These are phyloP conservation scores for Doryteuthis pealeii DNA, from an alignment of 1,140 invertebrate species.

Conservation along the genomic window DNA sequence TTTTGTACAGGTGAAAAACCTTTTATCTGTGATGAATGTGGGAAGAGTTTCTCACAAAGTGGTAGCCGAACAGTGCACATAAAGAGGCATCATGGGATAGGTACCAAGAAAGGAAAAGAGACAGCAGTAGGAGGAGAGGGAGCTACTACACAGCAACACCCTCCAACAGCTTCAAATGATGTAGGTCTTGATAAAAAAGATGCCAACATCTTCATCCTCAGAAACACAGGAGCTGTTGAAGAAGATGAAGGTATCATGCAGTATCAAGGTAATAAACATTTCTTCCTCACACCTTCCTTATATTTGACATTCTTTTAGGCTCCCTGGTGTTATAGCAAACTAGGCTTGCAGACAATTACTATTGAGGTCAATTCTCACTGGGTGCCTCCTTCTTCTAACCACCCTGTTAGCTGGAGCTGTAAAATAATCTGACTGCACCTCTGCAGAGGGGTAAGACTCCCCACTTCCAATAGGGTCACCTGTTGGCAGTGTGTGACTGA, in stretches of 20 bases:
- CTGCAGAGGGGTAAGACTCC: too few relatives aligned
- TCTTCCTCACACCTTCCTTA: neutral
- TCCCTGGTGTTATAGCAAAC: too few relatives aligned
- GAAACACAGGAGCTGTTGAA: neutral
- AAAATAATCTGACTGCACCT: too few relatives aligned
- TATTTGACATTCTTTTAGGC: too few relatives aligned
- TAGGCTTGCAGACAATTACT: too few relatives aligned
- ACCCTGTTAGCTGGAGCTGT: too few relatives aligned
- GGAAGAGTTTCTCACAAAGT: conserved; percentile 47
- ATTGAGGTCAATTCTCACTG: too few relatives aligned
- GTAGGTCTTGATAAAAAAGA: conserved; percentile 5
- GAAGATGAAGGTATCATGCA: neutral
- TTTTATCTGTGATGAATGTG: conserved; percentile 51
- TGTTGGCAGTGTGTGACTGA: too few relatives aligned
- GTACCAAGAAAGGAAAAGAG: conserved; percentile 18
- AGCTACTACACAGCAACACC: neutral
- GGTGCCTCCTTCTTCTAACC: too few relatives aligned
- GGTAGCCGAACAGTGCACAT: conserved; percentile 46
- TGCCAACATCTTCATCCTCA: neutral
- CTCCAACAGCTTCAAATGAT: neutral
- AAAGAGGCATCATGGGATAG: conserved; percentile 34
- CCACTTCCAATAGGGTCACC: too few relatives aligned
- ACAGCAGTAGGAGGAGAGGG: neutral
- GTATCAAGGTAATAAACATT: neutral
- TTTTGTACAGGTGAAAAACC: conserved; percentile 58